Conservation (phyloP, 1,140 invertebrate genomes). For the Trichoplusia ni region DNA sequence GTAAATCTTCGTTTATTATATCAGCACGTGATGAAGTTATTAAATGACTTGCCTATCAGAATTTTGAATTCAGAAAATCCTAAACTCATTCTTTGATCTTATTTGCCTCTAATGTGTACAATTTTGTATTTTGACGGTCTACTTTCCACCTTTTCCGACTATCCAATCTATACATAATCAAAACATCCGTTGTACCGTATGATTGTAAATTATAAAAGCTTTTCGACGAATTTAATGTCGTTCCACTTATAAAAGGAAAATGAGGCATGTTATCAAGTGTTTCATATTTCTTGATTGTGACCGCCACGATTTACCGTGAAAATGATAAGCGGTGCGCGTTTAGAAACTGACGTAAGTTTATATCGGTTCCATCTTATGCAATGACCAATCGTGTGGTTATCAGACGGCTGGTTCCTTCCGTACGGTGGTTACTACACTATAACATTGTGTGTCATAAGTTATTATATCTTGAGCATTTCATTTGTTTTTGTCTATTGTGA, state of each 20-base stretch:
- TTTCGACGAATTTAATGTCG: background rate
- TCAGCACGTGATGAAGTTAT: too few species aligned
- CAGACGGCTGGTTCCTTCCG: constrained; percentile 23
- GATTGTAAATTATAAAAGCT: too few species aligned
- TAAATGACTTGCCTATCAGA: too few species aligned
- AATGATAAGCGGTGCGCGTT: constrained; percentile 6
- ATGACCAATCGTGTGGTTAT: constrained; percentile 12
- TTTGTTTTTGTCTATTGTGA: background rate
- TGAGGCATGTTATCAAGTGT: constrained; percentile 4
- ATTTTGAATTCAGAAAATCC: too few species aligned
- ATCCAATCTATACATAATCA: too few species aligned
- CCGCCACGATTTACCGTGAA: background rate
- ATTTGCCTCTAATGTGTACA: too few species aligned
- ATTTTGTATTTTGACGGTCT: too few species aligned
- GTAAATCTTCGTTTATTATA: too few species aligned
- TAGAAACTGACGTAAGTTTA: constrained; percentile 10
- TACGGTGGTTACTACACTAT: constrained; percentile 1
- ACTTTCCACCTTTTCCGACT: too few species aligned
- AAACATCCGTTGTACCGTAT: too few species aligned
- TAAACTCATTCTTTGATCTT: too few species aligned
- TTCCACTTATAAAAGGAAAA: background rate
- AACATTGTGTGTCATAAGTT: background rate
- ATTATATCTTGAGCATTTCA: background rate
- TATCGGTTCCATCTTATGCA: constrained; percentile 9
- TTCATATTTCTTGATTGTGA: background rate